Evolutionary conservation across 2,888 invertebrate genomes (phyloP).

Genomic region (Zhengitettix transpicula): DNA sequence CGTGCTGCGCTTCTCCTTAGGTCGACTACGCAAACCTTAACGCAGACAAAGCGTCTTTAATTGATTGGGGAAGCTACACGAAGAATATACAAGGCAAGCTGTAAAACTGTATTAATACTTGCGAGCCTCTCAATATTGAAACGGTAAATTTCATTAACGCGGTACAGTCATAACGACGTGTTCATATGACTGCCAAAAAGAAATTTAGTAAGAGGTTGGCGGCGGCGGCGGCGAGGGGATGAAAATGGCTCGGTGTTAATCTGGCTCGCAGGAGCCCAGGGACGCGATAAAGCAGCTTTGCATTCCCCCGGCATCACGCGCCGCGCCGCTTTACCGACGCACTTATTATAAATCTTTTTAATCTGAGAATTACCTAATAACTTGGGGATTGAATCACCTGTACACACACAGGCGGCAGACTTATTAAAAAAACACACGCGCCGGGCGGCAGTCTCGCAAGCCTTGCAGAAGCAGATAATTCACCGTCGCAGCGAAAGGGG

Average conservation of each 20-base stretch:
- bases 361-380: conserved; percentile 1
- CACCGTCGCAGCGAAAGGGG: no score
- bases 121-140: background rate
- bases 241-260: conserved; percentile 2
- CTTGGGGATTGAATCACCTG: conserved; percentile 1
- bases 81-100: no score
- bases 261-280: background rate
- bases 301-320: conserved; percentile 11
- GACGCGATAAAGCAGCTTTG: conserved; percentile 3
- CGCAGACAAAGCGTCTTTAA: no score
- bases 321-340: conserved; percentile 1
- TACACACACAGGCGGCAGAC: background rate
- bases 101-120: background rate
- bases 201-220: background rate
- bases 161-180: background rate
- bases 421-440: background rate
- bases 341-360: conserved; percentile 10
- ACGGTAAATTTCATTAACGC: background rate
- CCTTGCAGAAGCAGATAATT: no score
- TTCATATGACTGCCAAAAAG: background rate
- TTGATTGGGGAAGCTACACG: no score
- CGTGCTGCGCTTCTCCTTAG: no score
- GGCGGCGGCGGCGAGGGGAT: conserved; percentile 7
- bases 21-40: no score
- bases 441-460: no score